Percentiles rank a stretch among this genome's conserved stretches.
Evolutionary conservation across 2,797 vertebrate species (phyloP).

Genomic region (Xenopus petersii): DNA sequence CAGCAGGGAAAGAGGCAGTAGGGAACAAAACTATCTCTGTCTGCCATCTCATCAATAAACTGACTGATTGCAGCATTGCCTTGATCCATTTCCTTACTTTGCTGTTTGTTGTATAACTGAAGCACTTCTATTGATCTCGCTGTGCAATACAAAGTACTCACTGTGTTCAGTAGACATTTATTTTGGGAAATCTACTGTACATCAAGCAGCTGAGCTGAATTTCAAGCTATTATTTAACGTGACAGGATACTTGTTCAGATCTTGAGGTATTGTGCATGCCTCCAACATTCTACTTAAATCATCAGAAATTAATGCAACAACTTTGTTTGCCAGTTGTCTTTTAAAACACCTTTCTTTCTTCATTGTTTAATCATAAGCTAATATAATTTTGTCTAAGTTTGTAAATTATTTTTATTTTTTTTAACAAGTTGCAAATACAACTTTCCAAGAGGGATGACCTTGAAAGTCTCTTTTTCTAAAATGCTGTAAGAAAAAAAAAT

Average conservation of each 20-base stretch:
- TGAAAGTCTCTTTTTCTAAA: neutral
- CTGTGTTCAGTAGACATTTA: conserved; percentile 27
- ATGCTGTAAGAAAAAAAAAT: too few species aligned
- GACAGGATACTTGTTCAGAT: conserved; percentile 10
- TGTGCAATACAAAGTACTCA: conserved; percentile 30
- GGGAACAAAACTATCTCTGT: conserved; percentile 16
- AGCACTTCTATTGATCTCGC: conserved; percentile 28
- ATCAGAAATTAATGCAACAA: neutral
- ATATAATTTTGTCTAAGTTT: too few species aligned
- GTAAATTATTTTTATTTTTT: too few species aligned
- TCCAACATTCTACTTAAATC: neutral
- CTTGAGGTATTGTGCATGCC: neutral
- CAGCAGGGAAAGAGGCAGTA: neutral
- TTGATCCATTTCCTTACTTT: conserved; percentile 25
- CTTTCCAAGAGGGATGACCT: too few species aligned
- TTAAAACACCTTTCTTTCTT: neutral
- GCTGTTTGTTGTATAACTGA: conserved; percentile 24
- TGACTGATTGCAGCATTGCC: conserved; percentile 26
- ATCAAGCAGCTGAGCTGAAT: conserved; percentile 11
- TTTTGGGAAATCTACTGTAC: conserved; percentile 25
- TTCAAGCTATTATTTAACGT: conserved; percentile 23
- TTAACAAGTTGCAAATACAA: too few species aligned
- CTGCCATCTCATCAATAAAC: conserved; percentile 28
- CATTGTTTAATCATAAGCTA: too few species aligned
- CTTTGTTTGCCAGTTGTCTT: neutral